These are phyloP conservation scores for Drosophila trichaetosa DNA, from an alignment of 2,888 invertebrate species.

Conservation along the genomic window DNA sequence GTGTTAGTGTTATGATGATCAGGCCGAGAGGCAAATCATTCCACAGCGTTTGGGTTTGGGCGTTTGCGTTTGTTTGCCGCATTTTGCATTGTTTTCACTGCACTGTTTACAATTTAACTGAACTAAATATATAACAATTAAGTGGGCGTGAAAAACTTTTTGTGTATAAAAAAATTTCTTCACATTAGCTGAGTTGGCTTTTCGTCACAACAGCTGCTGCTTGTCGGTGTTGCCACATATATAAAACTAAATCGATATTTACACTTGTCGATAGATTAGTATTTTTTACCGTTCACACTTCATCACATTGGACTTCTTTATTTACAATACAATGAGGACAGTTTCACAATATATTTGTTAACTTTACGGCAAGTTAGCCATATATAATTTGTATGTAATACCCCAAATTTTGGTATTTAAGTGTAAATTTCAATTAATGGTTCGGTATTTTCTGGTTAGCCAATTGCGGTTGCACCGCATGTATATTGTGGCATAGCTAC, in stretches of 20 bases:
- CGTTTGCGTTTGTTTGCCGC: conserved; percentile 59
- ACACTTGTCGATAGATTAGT: neutral
- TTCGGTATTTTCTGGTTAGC: conserved; percentile 1
- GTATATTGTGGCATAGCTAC: conserved; percentile 43
- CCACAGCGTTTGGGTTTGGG: conserved; percentile 46
- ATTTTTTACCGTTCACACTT: neutral
- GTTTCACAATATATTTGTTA: neutral
- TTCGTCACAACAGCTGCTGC: conserved; percentile 68
- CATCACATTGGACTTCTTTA: neutral
- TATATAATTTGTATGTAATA: neutral
- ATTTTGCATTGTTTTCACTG: conserved; percentile 74
- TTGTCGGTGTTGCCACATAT: conserved; percentile 37
- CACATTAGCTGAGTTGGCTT: conserved; percentile 78
- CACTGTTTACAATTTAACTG: conserved; percentile 41
- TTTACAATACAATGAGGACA: neutral
- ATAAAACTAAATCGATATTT: neutral
- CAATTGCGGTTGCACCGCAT: conserved; percentile 19
- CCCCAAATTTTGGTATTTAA: neutral
- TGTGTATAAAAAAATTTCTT: conserved; percentile 64
- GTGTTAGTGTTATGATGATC: conserved; percentile 33
- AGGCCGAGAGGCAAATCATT: conserved; percentile 49
- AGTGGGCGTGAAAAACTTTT: conserved; percentile 47
- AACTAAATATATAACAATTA: conserved; percentile 29
- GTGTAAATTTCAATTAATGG: neutral
- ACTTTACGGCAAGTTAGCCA: neutral